Evolutionary conservation across 2,888 invertebrate species (phyloP), one percentile per base, ranked within the genome.

Genomic region (Drosophila borealis): DNA sequence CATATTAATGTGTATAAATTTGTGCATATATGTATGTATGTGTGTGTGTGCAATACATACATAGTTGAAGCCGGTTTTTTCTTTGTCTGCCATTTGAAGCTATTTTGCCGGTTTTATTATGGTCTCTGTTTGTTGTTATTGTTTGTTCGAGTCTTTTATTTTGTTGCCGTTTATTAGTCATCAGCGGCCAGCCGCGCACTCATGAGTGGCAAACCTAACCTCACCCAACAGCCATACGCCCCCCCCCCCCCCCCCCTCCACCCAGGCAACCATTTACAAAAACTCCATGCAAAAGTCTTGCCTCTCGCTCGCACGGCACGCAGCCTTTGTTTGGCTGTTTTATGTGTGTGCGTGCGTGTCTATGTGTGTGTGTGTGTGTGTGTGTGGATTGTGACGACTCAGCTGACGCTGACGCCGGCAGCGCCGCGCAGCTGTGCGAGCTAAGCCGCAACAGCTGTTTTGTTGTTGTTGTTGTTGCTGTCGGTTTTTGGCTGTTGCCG

Each of bases 11-110:
- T 29, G 41, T 25, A 11, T 44, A 36, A 29, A 29, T 2, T 29
- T 8, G 2, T 46, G 17, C 4, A 17, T 29, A 25, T 33, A 2
- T 54, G 3, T n/a, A n/a, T 42, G 2, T 45, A 9, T 36, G 17
- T 13, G 8, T 13, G 3, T 45, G 13, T 56, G 21, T 69, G 44
- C 25, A 46, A 54, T 44, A 66, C 49, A 57, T 33, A 54, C 14
- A 62, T 61, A 62, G 65, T 81, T 81, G 44, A 68, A 86, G 83
- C 86, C 83, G 83, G 86, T 85, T 82, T 85, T 72, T 80, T 75
- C 86, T 82, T 82, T 82, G 84, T 81, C 79, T 81, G 65, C 66
- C 62, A 51, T 70, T 83, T 82, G 67, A 54, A 77, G 70, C 74
- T 74, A 81, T 82, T 82, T 82, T 70, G 82, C 82, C 86, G 82